A percentile compares a stretch with the other conserved stretches of the same genome.
These are phyloP conservation scores for Bibio marci DNA, from an alignment of 2,888 invertebrate species.

Conservation along the genomic window DNA sequence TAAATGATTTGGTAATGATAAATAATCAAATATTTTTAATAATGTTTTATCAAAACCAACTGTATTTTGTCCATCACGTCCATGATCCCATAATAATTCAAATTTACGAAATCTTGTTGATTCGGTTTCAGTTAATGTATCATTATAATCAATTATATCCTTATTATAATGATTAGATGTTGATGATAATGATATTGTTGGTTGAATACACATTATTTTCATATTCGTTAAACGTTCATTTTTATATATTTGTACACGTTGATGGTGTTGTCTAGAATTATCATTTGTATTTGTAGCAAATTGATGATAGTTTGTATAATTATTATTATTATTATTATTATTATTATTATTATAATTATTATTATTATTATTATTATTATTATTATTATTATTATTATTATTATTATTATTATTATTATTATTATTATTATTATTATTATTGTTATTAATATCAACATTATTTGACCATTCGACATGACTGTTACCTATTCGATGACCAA, in stretches of 20 bases:
- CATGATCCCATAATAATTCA: constrained; percentile 53
- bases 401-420: no score
- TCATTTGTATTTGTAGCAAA: no score
- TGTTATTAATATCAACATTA: not conserved
- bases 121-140: constrained; percentile 23
- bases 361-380: no score
- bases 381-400: no score
- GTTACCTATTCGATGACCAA: constrained; percentile 32
- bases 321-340: no score
- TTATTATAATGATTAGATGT: not conserved
- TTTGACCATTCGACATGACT: constrained; percentile 17
- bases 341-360: no score
- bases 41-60: constrained; percentile 40
- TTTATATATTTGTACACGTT: constrained; percentile 19
- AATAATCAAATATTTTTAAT: constrained; percentile 39
- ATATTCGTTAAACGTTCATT: constrained; percentile 23
- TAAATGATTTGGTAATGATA: constrained; percentile 24
- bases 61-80: constrained; percentile 39
- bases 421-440: not conserved
- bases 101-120: constrained; percentile 28
- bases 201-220: constrained; percentile 22
- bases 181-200: constrained; percentile 7
- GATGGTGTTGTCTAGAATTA: not conserved
- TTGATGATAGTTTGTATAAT: no score
- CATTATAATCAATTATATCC: constrained; percentile 11